phyloP scores from a whole-genome alignment of 2,888 invertebrate genomes.

The Geophilus truncorum region DNA sequence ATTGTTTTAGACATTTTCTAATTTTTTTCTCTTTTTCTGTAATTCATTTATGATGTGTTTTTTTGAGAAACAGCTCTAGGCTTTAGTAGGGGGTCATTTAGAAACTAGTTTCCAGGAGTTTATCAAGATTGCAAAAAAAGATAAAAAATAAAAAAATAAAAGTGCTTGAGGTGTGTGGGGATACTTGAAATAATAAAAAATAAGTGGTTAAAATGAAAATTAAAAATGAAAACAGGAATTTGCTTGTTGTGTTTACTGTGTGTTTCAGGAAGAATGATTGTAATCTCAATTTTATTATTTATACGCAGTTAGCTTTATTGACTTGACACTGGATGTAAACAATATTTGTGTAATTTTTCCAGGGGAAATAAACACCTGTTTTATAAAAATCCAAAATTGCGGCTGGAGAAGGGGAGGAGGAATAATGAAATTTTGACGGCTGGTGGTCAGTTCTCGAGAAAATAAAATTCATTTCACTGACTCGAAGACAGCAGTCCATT shows the following conservation, averaged over 20 bases:
- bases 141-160: slow-evolving; percentile 42
- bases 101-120: background rate
- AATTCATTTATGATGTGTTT: background rate
- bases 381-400: too few relatives aligned
- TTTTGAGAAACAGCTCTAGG: background rate
- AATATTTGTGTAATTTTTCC: too few relatives aligned
- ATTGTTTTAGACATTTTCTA: too few relatives aligned
- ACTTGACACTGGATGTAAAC: background rate
- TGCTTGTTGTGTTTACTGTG: background rate
- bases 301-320: background rate
- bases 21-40: background rate
- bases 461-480: background rate
- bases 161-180: slow-evolving; percentile 38
- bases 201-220: background rate
- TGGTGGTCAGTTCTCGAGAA: background rate
- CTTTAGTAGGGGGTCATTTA: background rate
- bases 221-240: background rate
- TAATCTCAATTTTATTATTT: background rate
- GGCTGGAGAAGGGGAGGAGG: background rate
- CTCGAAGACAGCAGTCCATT: background rate
- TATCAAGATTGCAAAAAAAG: background rate
- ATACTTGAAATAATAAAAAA: background rate
- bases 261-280: background rate
- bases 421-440: background rate
- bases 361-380: too few relatives aligned